Evolutionary conservation across 2,797 vertebrate species (phyloP).

Genomic region (Podarcis lilfordi): DNA sequence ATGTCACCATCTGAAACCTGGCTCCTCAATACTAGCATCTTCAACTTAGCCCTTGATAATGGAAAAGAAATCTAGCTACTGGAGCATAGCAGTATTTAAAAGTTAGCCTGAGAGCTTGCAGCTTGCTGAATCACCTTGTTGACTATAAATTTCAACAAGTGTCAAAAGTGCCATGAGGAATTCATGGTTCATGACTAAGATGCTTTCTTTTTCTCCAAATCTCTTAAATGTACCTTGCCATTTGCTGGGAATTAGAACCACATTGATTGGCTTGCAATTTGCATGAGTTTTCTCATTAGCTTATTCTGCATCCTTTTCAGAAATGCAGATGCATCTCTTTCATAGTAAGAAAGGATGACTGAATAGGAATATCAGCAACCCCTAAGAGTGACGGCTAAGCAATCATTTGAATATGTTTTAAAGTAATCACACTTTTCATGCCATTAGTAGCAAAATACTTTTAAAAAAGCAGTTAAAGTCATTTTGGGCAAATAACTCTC

Average conservation of each 20-base stretch:
- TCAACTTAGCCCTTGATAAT: not conserved
- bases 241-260: constrained; percentile 38
- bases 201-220: constrained; percentile 16
- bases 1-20: constrained; percentile 28
- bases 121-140: constrained; percentile 21
- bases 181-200: not conserved
- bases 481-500: constrained; percentile 31
- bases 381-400: constrained; percentile 3
- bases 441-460: constrained; percentile 34
- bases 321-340: constrained; percentile 22
- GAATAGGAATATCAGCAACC: constrained; percentile 24
- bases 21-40: not conserved
- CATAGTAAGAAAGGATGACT: constrained; percentile 22
- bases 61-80: constrained; percentile 42
- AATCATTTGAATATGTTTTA: constrained; percentile 19
- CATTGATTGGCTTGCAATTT: constrained; percentile 37
- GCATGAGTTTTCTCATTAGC: constrained; percentile 26
- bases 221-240: constrained; percentile 39
- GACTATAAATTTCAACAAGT: constrained; percentile 33
- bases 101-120: constrained; percentile 24
- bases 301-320: constrained; percentile 35
- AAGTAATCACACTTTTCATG: constrained; percentile 26
- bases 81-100: constrained; percentile 37
- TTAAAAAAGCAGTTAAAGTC: constrained; percentile 59
- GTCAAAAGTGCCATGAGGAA: constrained; percentile 11